These are phyloP conservation scores for Ophion costatus DNA, from an alignment of 2,888 invertebrate genomes.

Conservation along the genomic window DNA sequence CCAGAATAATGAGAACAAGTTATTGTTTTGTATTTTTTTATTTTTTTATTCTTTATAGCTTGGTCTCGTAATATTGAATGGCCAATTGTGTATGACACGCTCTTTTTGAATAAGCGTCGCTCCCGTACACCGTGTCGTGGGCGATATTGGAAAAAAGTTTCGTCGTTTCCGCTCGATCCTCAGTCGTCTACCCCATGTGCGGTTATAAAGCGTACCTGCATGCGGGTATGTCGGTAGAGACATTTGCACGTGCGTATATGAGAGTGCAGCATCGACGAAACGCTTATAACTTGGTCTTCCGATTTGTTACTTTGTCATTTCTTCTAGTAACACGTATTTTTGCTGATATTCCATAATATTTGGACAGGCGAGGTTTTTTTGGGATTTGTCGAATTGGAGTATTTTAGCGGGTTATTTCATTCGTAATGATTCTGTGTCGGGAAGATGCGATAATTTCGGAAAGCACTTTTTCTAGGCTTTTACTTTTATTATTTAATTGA, in stretches of 20 bases:
- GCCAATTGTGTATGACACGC: constrained; percentile 36
- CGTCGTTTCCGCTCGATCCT: constrained; percentile 22
- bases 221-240: neutral
- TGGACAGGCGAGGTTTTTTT: neutral
- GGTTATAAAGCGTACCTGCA: neutral
- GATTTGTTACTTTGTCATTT: neutral
- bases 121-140: constrained; percentile 9
- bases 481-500: neutral
- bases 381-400: neutral
- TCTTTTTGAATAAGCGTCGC: constrained; percentile 22
- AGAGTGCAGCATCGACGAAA: neutral
- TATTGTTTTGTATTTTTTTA: constrained; percentile 15
- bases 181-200: neutral
- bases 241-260: neutral
- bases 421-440: neutral
- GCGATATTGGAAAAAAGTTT: constrained; percentile 54
- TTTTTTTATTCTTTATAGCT: neutral
- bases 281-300: neutral
- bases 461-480: neutral
- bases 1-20: constrained; percentile 14
- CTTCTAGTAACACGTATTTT: neutral
- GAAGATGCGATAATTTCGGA: neutral
- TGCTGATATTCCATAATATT: neutral
- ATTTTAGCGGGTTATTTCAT: neutral
- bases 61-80: constrained; percentile 34